Percentiles rank a stretch among this genome's conserved stretches.
Evolutionary conservation across 2,888 invertebrate species (phyloP).

Genomic region (Strigamia maritima): DNA sequence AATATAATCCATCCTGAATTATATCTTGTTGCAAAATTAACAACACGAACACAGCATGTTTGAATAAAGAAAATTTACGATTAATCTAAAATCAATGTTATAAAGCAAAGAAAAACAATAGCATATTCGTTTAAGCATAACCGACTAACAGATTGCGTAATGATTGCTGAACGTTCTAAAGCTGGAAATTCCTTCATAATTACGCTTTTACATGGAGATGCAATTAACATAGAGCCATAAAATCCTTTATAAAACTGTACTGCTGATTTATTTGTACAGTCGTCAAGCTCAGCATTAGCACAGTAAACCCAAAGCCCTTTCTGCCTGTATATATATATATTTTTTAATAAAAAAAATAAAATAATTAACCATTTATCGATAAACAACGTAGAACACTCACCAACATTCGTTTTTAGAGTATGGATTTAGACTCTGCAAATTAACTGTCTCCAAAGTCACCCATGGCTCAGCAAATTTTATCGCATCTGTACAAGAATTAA

Average conservation of each 20-base stretch:
- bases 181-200: neutral
- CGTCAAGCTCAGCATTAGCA: neutral
- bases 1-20: too few relatives aligned
- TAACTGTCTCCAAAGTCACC: neutral
- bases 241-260: neutral
- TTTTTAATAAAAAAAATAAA: neutral
- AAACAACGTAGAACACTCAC: neutral
- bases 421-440: neutral
- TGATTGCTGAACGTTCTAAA: neutral
- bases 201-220: neutral
- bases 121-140: too few relatives aligned
- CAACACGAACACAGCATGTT: too few relatives aligned
- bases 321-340: neutral
- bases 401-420: neutral
- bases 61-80: too few relatives aligned
- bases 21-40: too few relatives aligned
- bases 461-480: neutral
- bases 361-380: neutral
- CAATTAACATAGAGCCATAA: neutral
- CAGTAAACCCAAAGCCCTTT: neutral
- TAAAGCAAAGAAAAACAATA: too few relatives aligned
- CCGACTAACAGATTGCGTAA: too few relatives aligned
- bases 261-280: neutral
- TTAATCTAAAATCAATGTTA: too few relatives aligned
- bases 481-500: neutral